Percentiles rank a stretch among this genome's conserved stretches.
phyloP scores from a whole-genome alignment of 2,113 vertebrate genomes.

The Artemisiospiza belli region DNA sequence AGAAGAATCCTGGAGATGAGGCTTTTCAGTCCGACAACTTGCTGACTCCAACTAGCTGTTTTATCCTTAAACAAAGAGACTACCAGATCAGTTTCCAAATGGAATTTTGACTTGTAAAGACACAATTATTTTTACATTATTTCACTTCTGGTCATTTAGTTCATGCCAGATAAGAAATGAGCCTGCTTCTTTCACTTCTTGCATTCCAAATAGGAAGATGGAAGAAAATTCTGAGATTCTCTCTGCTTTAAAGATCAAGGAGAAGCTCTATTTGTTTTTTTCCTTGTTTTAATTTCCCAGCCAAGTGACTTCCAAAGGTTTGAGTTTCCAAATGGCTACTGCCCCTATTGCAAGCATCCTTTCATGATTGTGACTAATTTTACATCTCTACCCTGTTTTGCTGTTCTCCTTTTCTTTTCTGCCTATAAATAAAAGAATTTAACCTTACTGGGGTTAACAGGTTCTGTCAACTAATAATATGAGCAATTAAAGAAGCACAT shows the following conservation, averaged over 20 bases:
- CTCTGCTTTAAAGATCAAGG: neutral
- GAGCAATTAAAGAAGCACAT: neutral
- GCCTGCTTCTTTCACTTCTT: neutral
- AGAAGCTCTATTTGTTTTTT: neutral
- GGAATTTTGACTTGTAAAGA: neutral
- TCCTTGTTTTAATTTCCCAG: neutral
- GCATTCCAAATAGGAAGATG: neutral
- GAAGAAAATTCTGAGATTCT: neutral
- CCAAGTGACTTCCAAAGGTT: neutral
- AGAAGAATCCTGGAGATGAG: neutral
- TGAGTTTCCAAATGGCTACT: neutral
- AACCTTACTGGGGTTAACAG: neutral
- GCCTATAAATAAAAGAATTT: neutral
- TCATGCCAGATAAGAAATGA: neutral
- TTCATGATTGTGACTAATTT: neutral
- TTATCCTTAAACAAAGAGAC: neutral
- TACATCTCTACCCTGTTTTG: neutral
- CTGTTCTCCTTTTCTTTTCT: neutral
- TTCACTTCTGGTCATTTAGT: neutral
- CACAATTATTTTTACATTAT: neutral
- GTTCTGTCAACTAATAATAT: neutral
- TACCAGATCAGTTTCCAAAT: neutral
- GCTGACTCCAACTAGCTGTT: neutral
- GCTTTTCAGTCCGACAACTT: neutral
- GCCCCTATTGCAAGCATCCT: neutral